These are phyloP conservation scores for Orbicella faveolata DNA, from an alignment of 64 coral and sea anemone genomes.

Conservation along the genomic window DNA sequence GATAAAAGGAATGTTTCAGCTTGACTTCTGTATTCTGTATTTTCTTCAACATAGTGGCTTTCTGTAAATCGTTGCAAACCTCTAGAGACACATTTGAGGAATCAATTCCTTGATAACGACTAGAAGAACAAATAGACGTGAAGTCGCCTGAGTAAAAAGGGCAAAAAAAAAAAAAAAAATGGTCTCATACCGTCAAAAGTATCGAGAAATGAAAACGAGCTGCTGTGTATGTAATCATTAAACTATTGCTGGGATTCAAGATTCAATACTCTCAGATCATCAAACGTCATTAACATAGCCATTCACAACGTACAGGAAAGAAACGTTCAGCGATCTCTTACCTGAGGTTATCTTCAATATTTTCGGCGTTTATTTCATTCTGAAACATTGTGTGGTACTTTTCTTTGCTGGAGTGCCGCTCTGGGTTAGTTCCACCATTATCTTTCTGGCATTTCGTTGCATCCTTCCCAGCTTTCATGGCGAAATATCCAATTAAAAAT, in stretches of 20 bases:
- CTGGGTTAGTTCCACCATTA: background rate
- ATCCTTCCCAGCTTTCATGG: background rate
- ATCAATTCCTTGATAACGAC: background rate
- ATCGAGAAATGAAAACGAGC: no score
- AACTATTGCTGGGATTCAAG: background rate
- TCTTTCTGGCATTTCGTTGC: background rate
- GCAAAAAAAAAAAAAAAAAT: no score
- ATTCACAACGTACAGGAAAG: background rate
- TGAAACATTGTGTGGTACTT: constrained; percentile 39
- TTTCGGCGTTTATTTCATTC: constrained; percentile 32
- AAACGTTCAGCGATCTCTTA: background rate
- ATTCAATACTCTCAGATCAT: no score
- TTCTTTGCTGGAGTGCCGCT: background rate
- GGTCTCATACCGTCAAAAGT: no score
- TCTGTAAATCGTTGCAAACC: no score
- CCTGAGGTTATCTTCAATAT: constrained; percentile 49
- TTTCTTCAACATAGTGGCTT: no score
- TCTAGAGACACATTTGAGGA: no score
- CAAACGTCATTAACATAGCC: no score
- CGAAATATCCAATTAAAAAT: constrained; percentile 59
- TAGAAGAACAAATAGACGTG: background rate
- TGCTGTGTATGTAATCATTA: background rate
- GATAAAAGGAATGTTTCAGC: no score
- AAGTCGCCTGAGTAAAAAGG: no score
- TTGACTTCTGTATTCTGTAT: no score